Evolutionary conservation across 2,797 vertebrate genomes (phyloP).

Genomic region (Galaxias olidus): DNA sequence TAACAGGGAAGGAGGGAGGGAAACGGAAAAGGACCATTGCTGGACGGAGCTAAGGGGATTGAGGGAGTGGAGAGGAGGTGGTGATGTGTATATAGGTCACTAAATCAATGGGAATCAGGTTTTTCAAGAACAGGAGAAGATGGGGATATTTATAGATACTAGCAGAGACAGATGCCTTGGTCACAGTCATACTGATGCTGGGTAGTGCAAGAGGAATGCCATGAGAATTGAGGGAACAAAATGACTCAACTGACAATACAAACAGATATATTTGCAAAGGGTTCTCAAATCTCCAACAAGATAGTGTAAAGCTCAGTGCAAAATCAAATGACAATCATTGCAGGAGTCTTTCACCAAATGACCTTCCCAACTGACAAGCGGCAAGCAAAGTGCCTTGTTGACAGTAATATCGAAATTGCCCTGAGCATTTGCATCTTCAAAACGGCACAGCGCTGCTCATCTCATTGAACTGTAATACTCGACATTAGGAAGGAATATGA

Average conservation of each 20-base stretch:
- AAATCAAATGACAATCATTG: constrained; percentile 64
- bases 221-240: constrained; percentile 42
- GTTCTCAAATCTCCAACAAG: constrained; percentile 37
- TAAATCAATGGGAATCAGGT: constrained; percentile 84
- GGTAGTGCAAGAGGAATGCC: constrained; percentile 25
- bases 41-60: constrained; percentile 43
- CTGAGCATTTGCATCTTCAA: constrained; percentile 54
- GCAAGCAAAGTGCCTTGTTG: constrained; percentile 37
- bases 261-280: constrained; percentile 50
- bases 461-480: constrained; percentile 52
- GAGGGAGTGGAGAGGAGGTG: constrained; percentile 25
- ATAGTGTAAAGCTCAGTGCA: constrained; percentile 28
- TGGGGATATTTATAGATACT: constrained; percentile 75
- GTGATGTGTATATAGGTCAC: constrained; percentile 80
- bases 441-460: constrained; percentile 42
- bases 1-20: constrained; percentile 29
- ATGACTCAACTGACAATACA: constrained; percentile 60
- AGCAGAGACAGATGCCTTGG: constrained; percentile 69
- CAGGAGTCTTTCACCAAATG: constrained; percentile 56
- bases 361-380: constrained; percentile 59
- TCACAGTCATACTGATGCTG: constrained; percentile 63
- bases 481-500: constrained; percentile 46
- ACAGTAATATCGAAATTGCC: constrained; percentile 31
- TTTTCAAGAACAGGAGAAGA: constrained; percentile 72
- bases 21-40: constrained; percentile 47